These are phyloP conservation scores for Poeciliopsis presidionis DNA, from an alignment of 2,797 vertebrate species.

Conservation along the genomic window DNA sequence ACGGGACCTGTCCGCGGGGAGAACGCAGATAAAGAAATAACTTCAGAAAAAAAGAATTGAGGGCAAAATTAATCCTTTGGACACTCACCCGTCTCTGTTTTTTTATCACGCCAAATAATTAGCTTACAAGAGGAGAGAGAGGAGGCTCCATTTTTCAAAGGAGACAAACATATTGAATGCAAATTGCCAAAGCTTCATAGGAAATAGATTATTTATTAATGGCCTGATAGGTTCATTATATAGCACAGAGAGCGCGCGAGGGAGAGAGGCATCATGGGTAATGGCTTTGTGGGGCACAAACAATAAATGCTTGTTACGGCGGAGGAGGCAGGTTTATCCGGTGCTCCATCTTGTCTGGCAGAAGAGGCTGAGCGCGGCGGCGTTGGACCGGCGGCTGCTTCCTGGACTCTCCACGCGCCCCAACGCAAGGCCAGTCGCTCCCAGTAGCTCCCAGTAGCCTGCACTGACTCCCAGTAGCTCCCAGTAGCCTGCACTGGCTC, in stretches of 20 bases:
- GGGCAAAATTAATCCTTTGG: slow-evolving; percentile 81
- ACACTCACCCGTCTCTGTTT: slow-evolving; percentile 71
- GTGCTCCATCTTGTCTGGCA: slow-evolving; percentile 77
- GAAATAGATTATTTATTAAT: slow-evolving; percentile 88
- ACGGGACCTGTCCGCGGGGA: slow-evolving; percentile 69
- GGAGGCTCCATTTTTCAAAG: slow-evolving; percentile 80
- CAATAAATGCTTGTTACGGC: slow-evolving; percentile 79
- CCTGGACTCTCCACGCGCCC: slow-evolving; percentile 46
- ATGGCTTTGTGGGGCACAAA: slow-evolving; percentile 78
- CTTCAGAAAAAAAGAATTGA: slow-evolving; percentile 71
- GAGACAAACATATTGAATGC: slow-evolving; percentile 86
- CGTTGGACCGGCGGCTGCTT: slow-evolving; percentile 41
- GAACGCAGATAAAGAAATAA: slow-evolving; percentile 73
- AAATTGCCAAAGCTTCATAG: slow-evolving; percentile 84
- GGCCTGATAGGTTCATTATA: slow-evolving; percentile 83
- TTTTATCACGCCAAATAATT: slow-evolving; percentile 83
- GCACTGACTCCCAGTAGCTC: not conserved
- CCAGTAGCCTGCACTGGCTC: too few relatives aligned
- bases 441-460: not conserved
- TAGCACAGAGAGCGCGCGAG: slow-evolving; percentile 52
- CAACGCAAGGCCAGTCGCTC: slow-evolving; percentile 33
- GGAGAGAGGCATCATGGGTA: slow-evolving; percentile 77
- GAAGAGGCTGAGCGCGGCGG: slow-evolving; percentile 44
- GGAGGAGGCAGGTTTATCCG: slow-evolving; percentile 76
- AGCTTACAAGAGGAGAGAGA: slow-evolving; percentile 78